phyloP scores from a whole-genome alignment of 2,113 vertebrate genomes.

The Lepisosteus osseus region DNA sequence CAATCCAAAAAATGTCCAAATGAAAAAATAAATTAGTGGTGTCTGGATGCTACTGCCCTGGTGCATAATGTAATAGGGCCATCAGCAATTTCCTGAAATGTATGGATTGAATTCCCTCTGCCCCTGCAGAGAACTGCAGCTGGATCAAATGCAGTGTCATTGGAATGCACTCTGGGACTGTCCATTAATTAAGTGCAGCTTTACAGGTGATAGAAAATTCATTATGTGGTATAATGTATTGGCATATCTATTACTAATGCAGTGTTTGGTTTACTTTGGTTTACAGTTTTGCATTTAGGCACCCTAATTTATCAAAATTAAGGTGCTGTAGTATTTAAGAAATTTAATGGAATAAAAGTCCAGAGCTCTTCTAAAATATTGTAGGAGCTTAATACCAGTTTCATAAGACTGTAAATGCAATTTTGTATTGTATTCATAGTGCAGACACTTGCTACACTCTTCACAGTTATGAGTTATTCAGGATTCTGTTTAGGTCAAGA shows the following conservation, averaged over 20 bases:
- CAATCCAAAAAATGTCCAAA: constrained; percentile 22
- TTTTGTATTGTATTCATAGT: too few species aligned
- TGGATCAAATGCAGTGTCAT: constrained; percentile 32
- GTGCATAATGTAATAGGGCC: constrained; percentile 43
- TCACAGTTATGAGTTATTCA: too few species aligned
- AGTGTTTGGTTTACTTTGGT: constrained; percentile 59
- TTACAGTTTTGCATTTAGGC: constrained; percentile 47
- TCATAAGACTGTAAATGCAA: too few species aligned
- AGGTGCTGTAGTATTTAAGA: too few species aligned
- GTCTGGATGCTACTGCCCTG: constrained; percentile 42
- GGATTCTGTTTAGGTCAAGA: too few species aligned
- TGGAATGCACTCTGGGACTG: constrained; percentile 12
- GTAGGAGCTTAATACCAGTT: too few species aligned
- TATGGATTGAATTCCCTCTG: constrained; percentile 54
- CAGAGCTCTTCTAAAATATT: too few species aligned
- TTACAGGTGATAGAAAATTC: constrained; percentile 38
- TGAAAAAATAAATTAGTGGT: constrained; percentile 56
- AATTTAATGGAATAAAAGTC: too few species aligned
- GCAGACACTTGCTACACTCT: too few species aligned
- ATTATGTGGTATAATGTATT: constrained; percentile 47
- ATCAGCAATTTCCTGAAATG: constrained; percentile 55
- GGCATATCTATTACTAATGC: constrained; percentile 65
- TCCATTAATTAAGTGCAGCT: constrained; percentile 56
- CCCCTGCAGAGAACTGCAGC: constrained; percentile 24
- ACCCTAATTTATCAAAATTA: background rate